Base-by-base conservation (phyloP, 2,888 invertebrate species). In the Leptinotarsa juncta region DNA sequence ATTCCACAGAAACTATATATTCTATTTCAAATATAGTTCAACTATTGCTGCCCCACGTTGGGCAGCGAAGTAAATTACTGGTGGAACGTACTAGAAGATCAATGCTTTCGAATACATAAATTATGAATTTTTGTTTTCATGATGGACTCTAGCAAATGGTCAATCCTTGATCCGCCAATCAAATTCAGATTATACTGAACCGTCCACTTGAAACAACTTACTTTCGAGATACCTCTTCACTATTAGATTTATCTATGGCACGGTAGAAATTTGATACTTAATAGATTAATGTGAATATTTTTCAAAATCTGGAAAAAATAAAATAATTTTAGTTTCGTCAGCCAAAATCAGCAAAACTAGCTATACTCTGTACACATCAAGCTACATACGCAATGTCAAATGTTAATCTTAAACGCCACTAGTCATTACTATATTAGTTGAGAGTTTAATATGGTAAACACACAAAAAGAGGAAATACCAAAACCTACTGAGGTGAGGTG, bases 401-500 rank as follows among this genome's bases (percentile, higher is more conserved):
- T 62, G n/a, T 26, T 62, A 42, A 62, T 32, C 62, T 32, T 18
- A 62, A 62, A n/a, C n/a, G 62, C 62, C 57, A n/a, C 4, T 57
- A 23, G 23, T 18, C 18, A 57, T 57, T 4, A 57, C 57, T 57
- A 32, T 42, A 66, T 74, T 71, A 72, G 70, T 69, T n/a, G 62
- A 67, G 53, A 69, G 65, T 72, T 67, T 70, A 73, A 75, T 73
- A 75, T 75, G 75, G 75, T 75, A 75, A 75, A 75, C 75, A 73
- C 70, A 72, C 18, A 62, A 42, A 51, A 67, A 67, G 62, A 67
- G 65, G 10, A 67, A 75, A 70, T 62, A 62, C 62, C 70, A 70
- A 60, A 55, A n/a, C 60, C 72, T 75, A 75, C 70, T 53, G 20
- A 62, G 53, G 67, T 70, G 66, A 20, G 62, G 70, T 70, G 70